Evolutionary conservation across 1,140 invertebrate genomes (phyloP).

Genomic region (Diorhabda elongata): DNA sequence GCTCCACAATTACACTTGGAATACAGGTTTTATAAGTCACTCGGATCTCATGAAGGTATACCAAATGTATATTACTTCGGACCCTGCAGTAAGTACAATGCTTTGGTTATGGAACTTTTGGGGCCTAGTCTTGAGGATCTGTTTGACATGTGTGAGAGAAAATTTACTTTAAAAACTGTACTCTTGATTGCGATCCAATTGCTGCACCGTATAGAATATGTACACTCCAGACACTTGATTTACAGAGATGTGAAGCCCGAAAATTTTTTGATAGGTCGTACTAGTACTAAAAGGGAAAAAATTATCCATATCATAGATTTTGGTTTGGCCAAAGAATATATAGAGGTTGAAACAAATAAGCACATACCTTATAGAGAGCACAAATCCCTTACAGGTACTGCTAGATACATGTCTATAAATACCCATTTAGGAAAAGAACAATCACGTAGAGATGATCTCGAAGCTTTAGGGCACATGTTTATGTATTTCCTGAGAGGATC

Average conservation of each 20-base stretch:
- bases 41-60: slow-evolving; percentile 94
- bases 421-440: slow-evolving; percentile 99
- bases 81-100: slow-evolving; percentile 98
- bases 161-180: slow-evolving; percentile 97
- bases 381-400: slow-evolving; percentile 95
- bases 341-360: slow-evolving; percentile 98
- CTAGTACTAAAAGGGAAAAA: slow-evolving; percentile 95
- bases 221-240: slow-evolving; percentile 98
- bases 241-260: slow-evolving; percentile 99
- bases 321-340: slow-evolving; percentile 99
- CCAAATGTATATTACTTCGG: slow-evolving; percentile 99
- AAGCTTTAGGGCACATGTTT: slow-evolving; percentile 99
- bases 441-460: slow-evolving; percentile 96
- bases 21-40: slow-evolving; percentile 97
- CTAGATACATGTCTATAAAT: slow-evolving; percentile 99
- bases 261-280: slow-evolving; percentile 99
- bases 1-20: slow-evolving; percentile 99
- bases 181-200: slow-evolving; percentile 97
- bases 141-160: slow-evolving; percentile 96
- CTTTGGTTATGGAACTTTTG: slow-evolving; percentile 97
- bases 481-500: slow-evolving; percentile 99
- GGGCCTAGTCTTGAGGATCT: slow-evolving; percentile 98
- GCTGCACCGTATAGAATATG: slow-evolving; percentile 97
- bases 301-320: slow-evolving; percentile 99
- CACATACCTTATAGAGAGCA: slow-evolving; percentile 99